Conservation (phyloP, 2,888 invertebrate genomes). For the Oxycera nigricornis region DNA sequence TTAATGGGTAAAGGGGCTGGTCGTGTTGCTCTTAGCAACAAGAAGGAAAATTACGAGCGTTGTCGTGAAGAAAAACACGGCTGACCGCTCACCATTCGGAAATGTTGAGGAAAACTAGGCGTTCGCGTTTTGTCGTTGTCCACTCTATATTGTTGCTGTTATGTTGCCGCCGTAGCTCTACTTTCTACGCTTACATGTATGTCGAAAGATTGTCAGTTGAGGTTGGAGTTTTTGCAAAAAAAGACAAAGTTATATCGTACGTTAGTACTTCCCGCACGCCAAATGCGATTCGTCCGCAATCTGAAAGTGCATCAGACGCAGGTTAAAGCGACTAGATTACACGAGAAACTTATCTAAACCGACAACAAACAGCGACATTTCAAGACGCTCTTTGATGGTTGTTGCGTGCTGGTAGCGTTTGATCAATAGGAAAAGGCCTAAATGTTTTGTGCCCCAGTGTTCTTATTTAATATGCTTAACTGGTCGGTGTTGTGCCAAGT, state of each 20-base stretch:
- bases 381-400: background rate
- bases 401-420: background rate
- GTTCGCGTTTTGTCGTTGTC: slow-evolving; percentile 3
- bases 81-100: slow-evolving; percentile 20
- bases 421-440: slow-evolving; percentile 24
- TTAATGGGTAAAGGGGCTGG: slow-evolving; percentile 35
- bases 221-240: background rate
- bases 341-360: background rate
- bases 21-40: slow-evolving; percentile 7
- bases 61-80: slow-evolving; percentile 12
- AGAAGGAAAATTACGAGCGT: slow-evolving; percentile 26
- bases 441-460: background rate
- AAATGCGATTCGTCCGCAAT: slow-evolving; percentile 11
- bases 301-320: background rate
- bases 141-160: background rate
- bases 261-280: background rate
- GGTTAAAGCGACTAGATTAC: background rate
- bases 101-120: background rate
- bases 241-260: background rate
- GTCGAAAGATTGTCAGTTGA: background rate
- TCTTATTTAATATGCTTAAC: no score
- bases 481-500: no score
- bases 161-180: background rate
- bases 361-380: background rate
- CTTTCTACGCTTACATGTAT: slow-evolving; percentile 1